phyloP scores from a whole-genome alignment of 1,140 invertebrate species.

The Drosophila nikananu region DNA sequence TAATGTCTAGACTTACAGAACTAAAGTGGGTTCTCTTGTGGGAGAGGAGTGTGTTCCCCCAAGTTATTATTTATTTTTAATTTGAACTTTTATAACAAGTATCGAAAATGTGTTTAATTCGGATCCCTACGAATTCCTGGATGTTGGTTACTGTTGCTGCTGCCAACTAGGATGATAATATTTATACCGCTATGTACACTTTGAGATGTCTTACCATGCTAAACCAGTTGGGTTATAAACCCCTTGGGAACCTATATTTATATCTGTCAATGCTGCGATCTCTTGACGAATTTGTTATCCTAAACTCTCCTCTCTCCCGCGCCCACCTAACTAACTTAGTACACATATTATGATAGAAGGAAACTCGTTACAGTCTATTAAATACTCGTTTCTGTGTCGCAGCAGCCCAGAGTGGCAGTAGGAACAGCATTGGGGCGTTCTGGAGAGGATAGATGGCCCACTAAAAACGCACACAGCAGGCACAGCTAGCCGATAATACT shows the following conservation, averaged over 20 bases:
- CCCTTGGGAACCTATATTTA: slow-evolving; percentile 6
- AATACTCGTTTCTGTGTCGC: slow-evolving; percentile 66
- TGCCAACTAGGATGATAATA: background rate
- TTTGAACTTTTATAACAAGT: slow-evolving; percentile 18
- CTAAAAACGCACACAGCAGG: slow-evolving; percentile 58
- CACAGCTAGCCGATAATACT: slow-evolving; percentile 48
- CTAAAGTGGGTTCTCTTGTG: slow-evolving; percentile 17
- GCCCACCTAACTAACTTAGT: slow-evolving; percentile 52
- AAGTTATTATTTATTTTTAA: background rate
- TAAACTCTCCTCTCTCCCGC: slow-evolving; percentile 23
- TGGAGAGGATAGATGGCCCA: slow-evolving; percentile 31
- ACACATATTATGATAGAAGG: slow-evolving; percentile 60
- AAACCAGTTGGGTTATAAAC: slow-evolving; percentile 15
- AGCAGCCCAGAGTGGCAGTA: slow-evolving; percentile 19
- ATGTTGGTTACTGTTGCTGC: background rate
- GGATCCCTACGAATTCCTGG: background rate
- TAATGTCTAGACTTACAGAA: slow-evolving; percentile 31
- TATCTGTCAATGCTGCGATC: slow-evolving; percentile 15
- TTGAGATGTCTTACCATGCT: slow-evolving; percentile 29
- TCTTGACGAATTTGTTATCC: slow-evolving; percentile 57
- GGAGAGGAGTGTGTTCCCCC: slow-evolving; percentile 6
- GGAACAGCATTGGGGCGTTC: slow-evolving; percentile 19
- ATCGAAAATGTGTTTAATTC: slow-evolving; percentile 11
- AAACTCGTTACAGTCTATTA: slow-evolving; percentile 81
- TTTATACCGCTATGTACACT: slow-evolving; percentile 31